phyloP scores from a whole-genome alignment of 1,140 invertebrate genomes.

The Nasonia longicornis region DNA sequence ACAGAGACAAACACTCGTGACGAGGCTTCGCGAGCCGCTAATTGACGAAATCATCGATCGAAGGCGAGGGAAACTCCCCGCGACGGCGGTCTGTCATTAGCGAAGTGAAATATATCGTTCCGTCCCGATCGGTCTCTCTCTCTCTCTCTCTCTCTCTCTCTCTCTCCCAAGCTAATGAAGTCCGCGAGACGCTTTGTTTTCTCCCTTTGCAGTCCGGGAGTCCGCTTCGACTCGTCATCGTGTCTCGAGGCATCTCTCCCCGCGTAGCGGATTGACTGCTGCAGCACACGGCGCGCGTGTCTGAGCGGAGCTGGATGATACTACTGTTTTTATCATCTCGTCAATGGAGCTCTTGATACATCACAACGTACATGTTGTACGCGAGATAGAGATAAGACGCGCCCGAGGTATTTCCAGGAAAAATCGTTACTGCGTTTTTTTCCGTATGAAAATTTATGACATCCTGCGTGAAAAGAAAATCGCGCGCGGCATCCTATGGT shows the following conservation, averaged over 20 bases:
- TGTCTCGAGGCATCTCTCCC: neutral
- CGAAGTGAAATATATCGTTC: neutral
- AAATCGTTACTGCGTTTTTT: neutral
- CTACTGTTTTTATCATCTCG: constrained; percentile 17
- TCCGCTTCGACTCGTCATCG: constrained; percentile 1
- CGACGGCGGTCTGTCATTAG: constrained; percentile 6
- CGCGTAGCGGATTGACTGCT: neutral
- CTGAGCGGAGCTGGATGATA: constrained; percentile 22
- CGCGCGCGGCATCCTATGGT: neutral
- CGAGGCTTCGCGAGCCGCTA: neutral
- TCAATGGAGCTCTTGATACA: neutral
- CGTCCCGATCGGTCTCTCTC: neutral
- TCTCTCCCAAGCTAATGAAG: constrained; percentile 24
- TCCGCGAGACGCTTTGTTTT: neutral
- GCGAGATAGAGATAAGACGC: neutral
- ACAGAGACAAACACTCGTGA: too few species aligned
- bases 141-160: neutral
- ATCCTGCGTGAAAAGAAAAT: neutral
- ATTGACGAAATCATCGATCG: constrained; percentile 38
- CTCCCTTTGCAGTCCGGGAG: neutral
- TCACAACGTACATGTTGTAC: too few species aligned
- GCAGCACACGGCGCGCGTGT: neutral
- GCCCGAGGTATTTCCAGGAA: neutral
- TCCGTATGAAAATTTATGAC: neutral
- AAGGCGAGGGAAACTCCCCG: neutral